phyloP scores from a whole-genome alignment of 2,888 invertebrate species.

The Sepiola atlantica region DNA sequence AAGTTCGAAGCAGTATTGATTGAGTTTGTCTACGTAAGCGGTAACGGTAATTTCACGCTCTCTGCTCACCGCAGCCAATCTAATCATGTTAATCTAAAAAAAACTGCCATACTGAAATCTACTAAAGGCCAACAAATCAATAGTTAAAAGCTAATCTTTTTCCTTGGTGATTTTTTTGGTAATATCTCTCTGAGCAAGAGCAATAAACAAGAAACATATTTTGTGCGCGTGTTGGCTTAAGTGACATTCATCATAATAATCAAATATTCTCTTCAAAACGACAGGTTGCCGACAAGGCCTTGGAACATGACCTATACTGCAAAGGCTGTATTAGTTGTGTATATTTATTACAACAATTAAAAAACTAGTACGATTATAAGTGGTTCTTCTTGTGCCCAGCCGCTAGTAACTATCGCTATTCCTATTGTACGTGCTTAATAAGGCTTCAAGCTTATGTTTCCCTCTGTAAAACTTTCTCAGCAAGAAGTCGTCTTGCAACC shows the following conservation, averaged over 20 bases:
- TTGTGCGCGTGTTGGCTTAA: neutral
- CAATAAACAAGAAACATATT: neutral
- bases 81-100: slow-evolving; percentile 32
- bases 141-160: slow-evolving; percentile 13
- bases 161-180: neutral
- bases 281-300: too few species aligned
- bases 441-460: too few species aligned
- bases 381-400: too few species aligned
- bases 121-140: slow-evolving; percentile 32
- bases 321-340: too few species aligned
- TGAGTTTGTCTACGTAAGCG: neutral
- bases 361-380: too few species aligned
- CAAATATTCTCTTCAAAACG: too few species aligned
- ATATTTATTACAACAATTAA: too few species aligned
- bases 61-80: neutral
- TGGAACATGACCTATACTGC: too few species aligned
- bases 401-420: too few species aligned
- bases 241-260: neutral
- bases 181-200: neutral
- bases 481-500: too few species aligned
- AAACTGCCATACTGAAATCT: neutral
- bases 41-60: slow-evolving; percentile 8
- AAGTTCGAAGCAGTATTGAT: neutral
- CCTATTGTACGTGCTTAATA: too few species aligned
- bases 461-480: too few species aligned